Evolutionary conservation across 2,113 vertebrate species (phyloP).

Genomic region (Mormyrus lacerda): DNA sequence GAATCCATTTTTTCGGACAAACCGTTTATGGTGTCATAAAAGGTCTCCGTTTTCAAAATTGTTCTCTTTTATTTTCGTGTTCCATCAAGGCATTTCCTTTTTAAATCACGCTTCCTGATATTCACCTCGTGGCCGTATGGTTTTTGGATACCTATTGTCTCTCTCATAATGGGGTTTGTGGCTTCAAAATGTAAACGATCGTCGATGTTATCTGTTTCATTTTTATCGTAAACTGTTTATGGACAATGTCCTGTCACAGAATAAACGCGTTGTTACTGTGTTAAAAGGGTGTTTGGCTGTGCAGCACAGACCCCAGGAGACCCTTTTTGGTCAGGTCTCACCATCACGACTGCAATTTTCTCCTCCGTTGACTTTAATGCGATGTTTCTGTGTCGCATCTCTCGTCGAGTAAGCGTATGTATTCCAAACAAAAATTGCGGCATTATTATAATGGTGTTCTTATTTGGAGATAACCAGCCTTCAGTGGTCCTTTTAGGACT

Average conservation of each 20-base stretch:
- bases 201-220: neutral
- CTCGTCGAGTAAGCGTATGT: slow-evolving; percentile 37
- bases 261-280: neutral
- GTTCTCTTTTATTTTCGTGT: neutral
- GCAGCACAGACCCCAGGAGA: slow-evolving; percentile 34
- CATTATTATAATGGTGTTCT: slow-evolving; percentile 48
- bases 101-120: neutral
- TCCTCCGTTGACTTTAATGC: slow-evolving; percentile 55
- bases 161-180: slow-evolving; percentile 6
- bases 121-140: neutral
- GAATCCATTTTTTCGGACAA: neutral
- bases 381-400: slow-evolving; percentile 41
- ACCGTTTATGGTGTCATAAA: neutral
- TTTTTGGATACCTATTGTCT: neutral
- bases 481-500: slow-evolving; percentile 6
- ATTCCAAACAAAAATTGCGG: slow-evolving; percentile 41
- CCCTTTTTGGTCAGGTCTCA: slow-evolving; percentile 42
- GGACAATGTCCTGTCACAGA: neutral
- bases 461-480: slow-evolving; percentile 32
- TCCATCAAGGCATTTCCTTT: neutral
- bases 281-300: slow-evolving; percentile 41
- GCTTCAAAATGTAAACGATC: slow-evolving; percentile 8
- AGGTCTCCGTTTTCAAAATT: neutral
- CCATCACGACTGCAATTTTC: slow-evolving; percentile 50
- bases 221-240: slow-evolving; percentile 19